These are phyloP conservation scores for Flexamia atlantica DNA, from an alignment of 2,888 invertebrate species.

Conservation along the genomic window DNA sequence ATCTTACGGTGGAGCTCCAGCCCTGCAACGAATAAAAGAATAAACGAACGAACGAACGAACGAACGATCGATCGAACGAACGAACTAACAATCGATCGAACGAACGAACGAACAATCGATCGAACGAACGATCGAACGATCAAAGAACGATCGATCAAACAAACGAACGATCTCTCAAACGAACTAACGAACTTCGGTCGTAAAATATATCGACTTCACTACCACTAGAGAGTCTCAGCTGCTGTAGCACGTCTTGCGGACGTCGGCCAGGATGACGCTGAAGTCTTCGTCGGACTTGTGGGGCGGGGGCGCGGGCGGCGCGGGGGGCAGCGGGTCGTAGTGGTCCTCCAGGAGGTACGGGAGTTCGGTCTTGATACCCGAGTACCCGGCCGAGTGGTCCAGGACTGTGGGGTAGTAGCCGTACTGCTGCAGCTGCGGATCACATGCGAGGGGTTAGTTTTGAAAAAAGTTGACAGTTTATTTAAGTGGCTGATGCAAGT, in stretches of 20 bases:
- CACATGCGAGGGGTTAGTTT: too few species aligned
- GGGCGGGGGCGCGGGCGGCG: slow-evolving; percentile 74
- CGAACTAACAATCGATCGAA: too few species aligned
- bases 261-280: slow-evolving; percentile 92
- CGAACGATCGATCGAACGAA: too few species aligned
- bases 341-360: slow-evolving; percentile 69
- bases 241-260: slow-evolving; percentile 92
- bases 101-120: too few species aligned
- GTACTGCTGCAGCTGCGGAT: slow-evolving; percentile 59
- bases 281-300: slow-evolving; percentile 89
- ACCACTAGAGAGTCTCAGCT: slow-evolving; percentile 71
- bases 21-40: too few species aligned
- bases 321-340: slow-evolving; percentile 76
- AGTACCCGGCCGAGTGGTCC: slow-evolving; percentile 32
- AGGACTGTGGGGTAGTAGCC: slow-evolving; percentile 60
- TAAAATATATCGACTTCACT: slow-evolving; percentile 41
- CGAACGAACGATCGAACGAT: too few species aligned
- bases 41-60: too few species aligned
- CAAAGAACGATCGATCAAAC: too few species aligned
- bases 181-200: neutral
- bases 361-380: slow-evolving; percentile 50
- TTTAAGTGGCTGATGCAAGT: too few species aligned
- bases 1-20: too few species aligned
- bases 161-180: too few species aligned
- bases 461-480: too few species aligned